phyloP scores from a whole-genome alignment of 1,140 invertebrate genomes.

The Potamilus streckersoni region DNA sequence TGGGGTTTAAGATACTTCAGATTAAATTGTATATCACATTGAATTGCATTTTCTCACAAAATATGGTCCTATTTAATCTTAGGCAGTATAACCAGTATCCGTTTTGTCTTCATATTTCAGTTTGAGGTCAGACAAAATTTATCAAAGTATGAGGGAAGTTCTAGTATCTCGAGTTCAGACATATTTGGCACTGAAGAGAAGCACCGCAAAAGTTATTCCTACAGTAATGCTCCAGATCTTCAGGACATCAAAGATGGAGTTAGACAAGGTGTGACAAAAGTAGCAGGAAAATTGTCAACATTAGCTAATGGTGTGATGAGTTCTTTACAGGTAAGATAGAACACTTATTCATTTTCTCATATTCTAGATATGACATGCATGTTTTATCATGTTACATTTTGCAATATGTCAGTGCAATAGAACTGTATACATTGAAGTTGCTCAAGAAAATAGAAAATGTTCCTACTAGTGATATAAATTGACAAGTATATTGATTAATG shows the following conservation, averaged over 20 bases:
- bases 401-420: no score
- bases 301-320: constrained; percentile 94
- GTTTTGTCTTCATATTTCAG: constrained; percentile 63
- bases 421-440: no score
- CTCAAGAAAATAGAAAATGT: no score
- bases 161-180: constrained; percentile 94
- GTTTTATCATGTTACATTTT: no score
- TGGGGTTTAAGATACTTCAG: no score
- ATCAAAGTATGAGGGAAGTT: constrained; percentile 78
- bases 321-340: constrained; percentile 80
- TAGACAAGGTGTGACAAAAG: constrained; percentile 94
- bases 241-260: constrained; percentile 98
- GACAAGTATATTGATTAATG: no score
- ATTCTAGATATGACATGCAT: no score
- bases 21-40: no score
- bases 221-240: constrained; percentile 73
- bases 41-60: no score
- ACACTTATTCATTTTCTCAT: no score
- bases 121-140: constrained; percentile 78
- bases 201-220: constrained; percentile 22
- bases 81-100: neutral
- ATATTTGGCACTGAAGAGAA: constrained; percentile 80
- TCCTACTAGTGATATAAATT: no score
- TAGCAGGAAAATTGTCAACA: constrained; percentile 92
- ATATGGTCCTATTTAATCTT: neutral